Evolutionary conservation across 2,888 invertebrate species (phyloP), one percentile per base, ranked within the genome.

Genomic region (Himalopsyche anomala): DNA sequence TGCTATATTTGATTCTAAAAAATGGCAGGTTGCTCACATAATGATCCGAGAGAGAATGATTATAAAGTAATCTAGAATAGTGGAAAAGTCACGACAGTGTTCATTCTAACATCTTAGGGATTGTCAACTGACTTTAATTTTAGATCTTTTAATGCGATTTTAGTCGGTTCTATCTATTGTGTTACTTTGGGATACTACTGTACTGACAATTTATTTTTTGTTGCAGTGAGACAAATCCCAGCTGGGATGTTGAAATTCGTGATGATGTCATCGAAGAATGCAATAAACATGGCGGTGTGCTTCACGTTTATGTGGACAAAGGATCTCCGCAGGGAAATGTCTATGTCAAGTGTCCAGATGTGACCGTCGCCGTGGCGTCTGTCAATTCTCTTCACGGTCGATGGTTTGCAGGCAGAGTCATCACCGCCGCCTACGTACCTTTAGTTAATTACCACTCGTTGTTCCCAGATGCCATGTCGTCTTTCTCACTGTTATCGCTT

Each of bases 191-290:
- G 28, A 28, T 28, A 28, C 2, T 42, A 0, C 5, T 42, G 0
- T 45, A 45, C 45, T 45, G 9, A 45, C 9, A 45, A 8, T 42
- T 12, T 55, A 81, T 74, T 82, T 83, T 74, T 42, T 80, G 92
- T 89, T 92, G 94, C 96, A 91, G 96, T 93, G 95, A 95, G 91
- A 91, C 92, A n/a, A 97, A 96, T 91, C 94, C 96, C 11, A 96
- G 92, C 90, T 99, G 98, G 98, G 98, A 98, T 90, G 94, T 95
- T 74, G 99, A 99, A 92, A 98, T 99, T 89, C 94, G 97, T 80
- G 99, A 99, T 91, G 99, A 99, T 92, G 99, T 99, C 0, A 97
- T 99, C 89, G 98, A 99, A 90, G 99, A 99, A 91, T 99, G 99
- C 91, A 97, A 97, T 90, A 98, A 99, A 91, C 99, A 99, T 90